Percentiles rank a stretch among this genome's conserved stretches.
phyloP scores from a whole-genome alignment of 2,113 vertebrate species.

The Geococcyx californianus region DNA sequence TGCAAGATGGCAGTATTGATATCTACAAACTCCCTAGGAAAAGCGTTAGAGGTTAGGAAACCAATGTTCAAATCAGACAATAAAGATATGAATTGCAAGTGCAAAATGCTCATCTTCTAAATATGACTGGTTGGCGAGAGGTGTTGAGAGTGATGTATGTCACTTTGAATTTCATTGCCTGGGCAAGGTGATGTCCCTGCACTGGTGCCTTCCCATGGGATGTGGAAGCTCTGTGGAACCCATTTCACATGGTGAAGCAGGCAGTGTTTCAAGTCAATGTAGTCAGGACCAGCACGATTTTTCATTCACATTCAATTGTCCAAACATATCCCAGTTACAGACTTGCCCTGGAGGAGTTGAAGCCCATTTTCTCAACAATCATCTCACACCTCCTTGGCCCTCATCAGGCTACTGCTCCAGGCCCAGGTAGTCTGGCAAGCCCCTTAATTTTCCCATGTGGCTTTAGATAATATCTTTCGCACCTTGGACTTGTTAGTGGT shows the following conservation, averaged over 20 bases:
- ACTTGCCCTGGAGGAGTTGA: background rate
- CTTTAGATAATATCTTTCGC: background rate
- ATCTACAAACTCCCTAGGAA: background rate
- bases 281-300: background rate
- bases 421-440: background rate
- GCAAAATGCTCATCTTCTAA: background rate
- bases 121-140: background rate
- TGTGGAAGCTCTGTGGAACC: background rate
- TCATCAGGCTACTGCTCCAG: background rate
- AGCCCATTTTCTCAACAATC: background rate
- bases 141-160: background rate
- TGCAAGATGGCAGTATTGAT: background rate
- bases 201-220: accelerated
- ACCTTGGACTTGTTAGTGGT: background rate
- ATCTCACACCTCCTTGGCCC: background rate
- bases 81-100: background rate
- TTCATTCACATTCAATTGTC: background rate
- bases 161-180: background rate
- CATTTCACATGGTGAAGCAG: background rate
- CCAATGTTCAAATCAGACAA: background rate
- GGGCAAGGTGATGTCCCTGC: background rate
- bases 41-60: background rate
- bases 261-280: background rate
- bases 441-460: background rate
- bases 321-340: background rate